Evolutionary conservation across 2,797 vertebrate species (phyloP).

Genomic region (Hydrophis major): DNA sequence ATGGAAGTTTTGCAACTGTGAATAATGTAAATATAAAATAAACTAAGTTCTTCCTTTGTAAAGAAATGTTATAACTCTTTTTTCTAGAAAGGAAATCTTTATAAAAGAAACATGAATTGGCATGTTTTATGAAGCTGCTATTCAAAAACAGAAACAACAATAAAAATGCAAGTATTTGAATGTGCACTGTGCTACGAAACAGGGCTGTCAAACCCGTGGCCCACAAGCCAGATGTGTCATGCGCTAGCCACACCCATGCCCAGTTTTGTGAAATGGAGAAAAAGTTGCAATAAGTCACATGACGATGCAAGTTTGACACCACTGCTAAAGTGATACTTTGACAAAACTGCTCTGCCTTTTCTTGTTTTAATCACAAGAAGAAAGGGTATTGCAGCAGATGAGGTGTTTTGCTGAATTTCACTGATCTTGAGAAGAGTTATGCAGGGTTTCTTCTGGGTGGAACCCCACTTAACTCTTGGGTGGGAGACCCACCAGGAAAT

Average conservation of each 20-base stretch:
- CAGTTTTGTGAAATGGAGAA: no score
- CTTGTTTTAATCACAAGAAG: background rate
- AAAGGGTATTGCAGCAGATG: background rate
- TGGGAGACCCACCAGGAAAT: background rate
- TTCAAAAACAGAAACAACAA: background rate
- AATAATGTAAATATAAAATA: background rate
- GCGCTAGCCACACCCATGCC: no score
- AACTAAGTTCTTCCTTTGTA: background rate
- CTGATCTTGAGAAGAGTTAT: background rate
- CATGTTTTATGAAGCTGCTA: background rate
- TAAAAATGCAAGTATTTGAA: background rate
- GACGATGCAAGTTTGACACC: no score
- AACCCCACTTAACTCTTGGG: background rate
- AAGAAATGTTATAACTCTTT: background rate
- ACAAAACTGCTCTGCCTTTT: background rate
- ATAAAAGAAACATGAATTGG: background rate
- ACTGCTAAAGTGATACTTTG: background rate
- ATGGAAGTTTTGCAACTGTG: background rate
- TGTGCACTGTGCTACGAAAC: background rate
- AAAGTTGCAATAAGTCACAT: no score
- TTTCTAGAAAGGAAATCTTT: background rate
- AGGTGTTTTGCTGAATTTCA: background rate
- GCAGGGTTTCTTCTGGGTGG: background rate
- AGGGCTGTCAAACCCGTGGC: no score
- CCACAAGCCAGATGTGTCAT: no score